Conservation (phyloP, 2,113 vertebrate genomes). For the Chunga burmeisteri region DNA sequence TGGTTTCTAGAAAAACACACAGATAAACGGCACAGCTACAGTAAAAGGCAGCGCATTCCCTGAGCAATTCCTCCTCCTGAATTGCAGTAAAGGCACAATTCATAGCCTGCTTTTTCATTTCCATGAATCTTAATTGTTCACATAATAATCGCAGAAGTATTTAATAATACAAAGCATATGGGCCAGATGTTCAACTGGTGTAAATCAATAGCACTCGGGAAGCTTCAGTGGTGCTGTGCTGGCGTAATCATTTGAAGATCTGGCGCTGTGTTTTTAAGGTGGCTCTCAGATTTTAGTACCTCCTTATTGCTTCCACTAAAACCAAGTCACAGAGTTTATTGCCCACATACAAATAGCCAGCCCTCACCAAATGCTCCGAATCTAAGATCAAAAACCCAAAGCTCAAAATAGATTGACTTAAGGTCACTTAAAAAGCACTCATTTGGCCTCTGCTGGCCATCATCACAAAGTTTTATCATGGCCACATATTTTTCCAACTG, state of each 20-base stretch:
- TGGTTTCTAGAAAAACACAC: background rate
- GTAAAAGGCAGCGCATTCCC: background rate
- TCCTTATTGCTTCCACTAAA: slow-evolving; percentile 24
- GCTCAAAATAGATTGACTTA: background rate
- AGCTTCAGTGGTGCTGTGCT: slow-evolving; percentile 13
- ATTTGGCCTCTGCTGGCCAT: background rate
- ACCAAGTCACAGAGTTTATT: background rate
- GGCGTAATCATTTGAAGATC: background rate
- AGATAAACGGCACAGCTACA: background rate
- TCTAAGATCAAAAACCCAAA: background rate
- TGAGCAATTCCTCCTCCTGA: background rate
- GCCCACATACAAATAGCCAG: background rate
- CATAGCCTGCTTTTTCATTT: slow-evolving; percentile 46
- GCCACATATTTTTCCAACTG: background rate
- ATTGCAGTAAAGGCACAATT: slow-evolving; percentile 19
- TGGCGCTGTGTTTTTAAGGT: slow-evolving; percentile 9
- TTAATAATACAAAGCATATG: slow-evolving; percentile 64
- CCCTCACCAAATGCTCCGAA: background rate
- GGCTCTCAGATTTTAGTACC: slow-evolving; percentile 36
- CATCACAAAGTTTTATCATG: background rate
- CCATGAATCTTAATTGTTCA: slow-evolving; percentile 62
- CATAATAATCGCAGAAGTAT: slow-evolving; percentile 58
- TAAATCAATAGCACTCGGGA: slow-evolving; percentile 34
- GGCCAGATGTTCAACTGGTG: slow-evolving; percentile 62
- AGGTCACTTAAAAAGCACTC: background rate